Evolutionary conservation across 92 coral and sea anemone genomes (phyloP).

Genomic region (Actinernus sp.): DNA sequence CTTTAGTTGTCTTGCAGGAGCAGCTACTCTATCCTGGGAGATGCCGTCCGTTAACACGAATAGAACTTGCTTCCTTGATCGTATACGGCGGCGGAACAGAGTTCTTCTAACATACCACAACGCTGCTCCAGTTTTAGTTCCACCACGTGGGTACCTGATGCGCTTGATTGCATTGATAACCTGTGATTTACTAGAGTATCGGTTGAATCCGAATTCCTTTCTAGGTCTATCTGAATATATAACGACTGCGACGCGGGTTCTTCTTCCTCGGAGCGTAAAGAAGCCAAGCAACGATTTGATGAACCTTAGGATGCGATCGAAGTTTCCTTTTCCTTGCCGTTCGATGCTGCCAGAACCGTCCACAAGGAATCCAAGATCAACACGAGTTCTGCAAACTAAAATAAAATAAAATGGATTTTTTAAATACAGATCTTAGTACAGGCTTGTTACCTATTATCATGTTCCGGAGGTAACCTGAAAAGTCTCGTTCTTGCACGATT

Average conservation of each 20-base stretch:
- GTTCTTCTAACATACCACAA: constrained; percentile 53
- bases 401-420: neutral
- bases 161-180: constrained; percentile 56
- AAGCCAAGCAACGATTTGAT: constrained; percentile 75
- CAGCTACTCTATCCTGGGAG: constrained; percentile 51
- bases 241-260: constrained; percentile 56
- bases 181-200: constrained; percentile 17
- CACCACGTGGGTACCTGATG: constrained; percentile 42
- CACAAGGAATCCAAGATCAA: constrained; percentile 80
- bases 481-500: too few species aligned
- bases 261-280: constrained; percentile 58
- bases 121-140: constrained; percentile 52
- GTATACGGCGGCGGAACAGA: constrained; percentile 57
- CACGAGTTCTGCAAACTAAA: constrained; percentile 60
- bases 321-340: constrained; percentile 63
- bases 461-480: too few species aligned
- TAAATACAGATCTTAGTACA: too few species aligned
- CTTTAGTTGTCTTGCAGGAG: constrained; percentile 59
- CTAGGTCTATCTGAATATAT: constrained; percentile 42
- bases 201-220: constrained; percentile 57
- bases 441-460: too few species aligned
- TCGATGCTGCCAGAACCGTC: constrained; percentile 86
- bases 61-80: constrained; percentile 74
- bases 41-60: constrained; percentile 68
- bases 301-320: constrained; percentile 69